These are phyloP conservation scores for Argya squamiceps DNA, from an alignment of 2,797 vertebrate genomes.

Conservation along the genomic window DNA sequence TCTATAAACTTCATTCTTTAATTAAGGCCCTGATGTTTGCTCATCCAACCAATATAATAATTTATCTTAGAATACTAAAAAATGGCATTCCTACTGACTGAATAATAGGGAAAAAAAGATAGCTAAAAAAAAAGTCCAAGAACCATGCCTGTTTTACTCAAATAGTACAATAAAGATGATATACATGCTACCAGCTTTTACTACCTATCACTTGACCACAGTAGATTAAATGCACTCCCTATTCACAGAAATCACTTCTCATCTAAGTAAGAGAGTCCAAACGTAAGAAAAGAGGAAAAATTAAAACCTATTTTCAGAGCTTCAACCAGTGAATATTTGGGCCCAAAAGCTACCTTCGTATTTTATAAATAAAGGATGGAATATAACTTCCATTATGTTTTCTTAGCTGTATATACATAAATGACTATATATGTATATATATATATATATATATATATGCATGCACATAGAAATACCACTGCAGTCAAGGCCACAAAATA, in stretches of 20 bases:
- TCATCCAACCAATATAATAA: conserved; percentile 42
- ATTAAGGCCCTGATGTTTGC: conserved; percentile 62
- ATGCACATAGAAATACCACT: background rate
- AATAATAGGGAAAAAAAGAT: conserved; percentile 1
- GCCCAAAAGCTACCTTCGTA: background rate
- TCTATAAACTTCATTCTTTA: conserved; percentile 38
- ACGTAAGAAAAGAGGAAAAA: background rate
- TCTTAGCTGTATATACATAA: background rate
- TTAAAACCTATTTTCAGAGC: background rate
- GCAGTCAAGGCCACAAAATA: background rate
- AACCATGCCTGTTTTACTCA: background rate
- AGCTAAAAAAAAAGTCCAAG: background rate
- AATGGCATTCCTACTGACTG: conserved; percentile 3
- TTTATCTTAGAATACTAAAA: conserved; percentile 34
- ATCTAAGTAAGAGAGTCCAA: background rate
- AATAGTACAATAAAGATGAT: background rate
- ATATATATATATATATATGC: background rate
- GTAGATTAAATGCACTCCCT: background rate
- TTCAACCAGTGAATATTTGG: background rate
- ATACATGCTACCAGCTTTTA: background rate
- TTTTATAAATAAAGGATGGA: background rate
- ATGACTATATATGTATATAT: background rate
- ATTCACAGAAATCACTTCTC: background rate
- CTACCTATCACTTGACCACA: background rate
- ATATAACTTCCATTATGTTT: background rate